Evolutionary conservation across 1,140 invertebrate genomes (phyloP).

Genomic region (Drosophila eugracilis): DNA sequence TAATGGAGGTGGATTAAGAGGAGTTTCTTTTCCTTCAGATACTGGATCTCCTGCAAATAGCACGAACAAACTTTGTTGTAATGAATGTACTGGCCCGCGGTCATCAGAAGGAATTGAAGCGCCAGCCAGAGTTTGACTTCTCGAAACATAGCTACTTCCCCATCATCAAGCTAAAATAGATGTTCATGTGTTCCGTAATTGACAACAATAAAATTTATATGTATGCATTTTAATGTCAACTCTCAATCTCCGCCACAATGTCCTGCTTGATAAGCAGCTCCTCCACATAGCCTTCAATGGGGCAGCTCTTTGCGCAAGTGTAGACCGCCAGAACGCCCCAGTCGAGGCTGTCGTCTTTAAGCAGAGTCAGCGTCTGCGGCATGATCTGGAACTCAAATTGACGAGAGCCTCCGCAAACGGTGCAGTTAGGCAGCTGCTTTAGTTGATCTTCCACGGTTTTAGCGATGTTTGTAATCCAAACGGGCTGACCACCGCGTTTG

Average conservation of each 20-base stretch:
- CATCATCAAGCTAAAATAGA: conserved; percentile 90
- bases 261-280: conserved; percentile 97
- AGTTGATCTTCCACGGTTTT: conserved; percentile 73
- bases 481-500: conserved; percentile 89
- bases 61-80: conserved; percentile 98
- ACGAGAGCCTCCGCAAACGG: conserved; percentile 89
- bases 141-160: conserved; percentile 95
- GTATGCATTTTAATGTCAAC: conserved; percentile 47
- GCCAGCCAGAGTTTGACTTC: conserved; percentile 96
- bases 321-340: conserved; percentile 95
- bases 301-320: conserved; percentile 93
- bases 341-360: conserved; percentile 92
- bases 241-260: conserved; percentile 84
- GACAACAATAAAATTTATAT: conserved; percentile 61
- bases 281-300: conserved; percentile 87
- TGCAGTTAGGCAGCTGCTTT: conserved; percentile 90
- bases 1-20: neutral
- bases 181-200: conserved; percentile 52
- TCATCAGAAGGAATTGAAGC: conserved; percentile 93
- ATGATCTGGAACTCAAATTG: conserved; percentile 98
- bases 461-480: conserved; percentile 90
- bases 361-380: conserved; percentile 93
- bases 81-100: conserved; percentile 95
- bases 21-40: conserved; percentile 87
- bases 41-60: conserved; percentile 92